Conservation (phyloP, 2,888 invertebrate species). For the Molanna angustata region DNA sequence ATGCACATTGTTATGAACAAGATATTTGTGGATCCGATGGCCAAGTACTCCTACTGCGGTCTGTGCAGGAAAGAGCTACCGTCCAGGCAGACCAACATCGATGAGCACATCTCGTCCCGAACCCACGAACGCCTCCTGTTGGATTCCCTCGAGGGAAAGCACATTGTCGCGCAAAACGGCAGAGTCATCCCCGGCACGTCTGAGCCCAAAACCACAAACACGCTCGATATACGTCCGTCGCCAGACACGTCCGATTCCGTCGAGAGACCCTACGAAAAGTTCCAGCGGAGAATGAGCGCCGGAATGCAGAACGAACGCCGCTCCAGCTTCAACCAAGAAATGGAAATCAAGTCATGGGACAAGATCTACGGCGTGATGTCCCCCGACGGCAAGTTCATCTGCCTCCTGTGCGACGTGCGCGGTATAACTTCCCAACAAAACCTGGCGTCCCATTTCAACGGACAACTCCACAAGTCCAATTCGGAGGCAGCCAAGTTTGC, state of each 20-base stretch:
- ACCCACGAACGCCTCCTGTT: slow-evolving; percentile 7
- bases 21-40: slow-evolving; percentile 28
- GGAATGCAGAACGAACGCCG: neutral
- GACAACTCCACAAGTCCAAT: slow-evolving; percentile 9
- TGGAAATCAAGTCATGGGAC: slow-evolving; percentile 1
- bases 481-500: neutral
- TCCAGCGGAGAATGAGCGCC: neutral
- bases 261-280: slow-evolving; percentile 5
- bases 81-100: slow-evolving; percentile 23
- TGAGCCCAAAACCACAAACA: slow-evolving; percentile 1
- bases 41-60: slow-evolving; percentile 29
- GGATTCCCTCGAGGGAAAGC: slow-evolving; percentile 9
- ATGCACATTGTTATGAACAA: slow-evolving; percentile 26
- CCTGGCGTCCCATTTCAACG: slow-evolving; percentile 7
- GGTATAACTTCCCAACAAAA: slow-evolving; percentile 6
- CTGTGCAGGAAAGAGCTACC: slow-evolving; percentile 28
- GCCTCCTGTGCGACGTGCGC: slow-evolving; percentile 19
- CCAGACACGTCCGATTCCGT: neutral
- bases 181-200: neutral
- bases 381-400: slow-evolving; percentile 21
- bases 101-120: slow-evolving; percentile 19
- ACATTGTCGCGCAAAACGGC: neutral
- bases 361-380: slow-evolving; percentile 12
- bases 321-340: neutral
- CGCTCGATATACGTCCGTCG: slow-evolving; percentile 4